Percentiles rank a stretch among this genome's conserved stretches.
phyloP scores from a whole-genome alignment of 53 echinoderm and acorn worm species.

The Holothuria leucospilota region DNA sequence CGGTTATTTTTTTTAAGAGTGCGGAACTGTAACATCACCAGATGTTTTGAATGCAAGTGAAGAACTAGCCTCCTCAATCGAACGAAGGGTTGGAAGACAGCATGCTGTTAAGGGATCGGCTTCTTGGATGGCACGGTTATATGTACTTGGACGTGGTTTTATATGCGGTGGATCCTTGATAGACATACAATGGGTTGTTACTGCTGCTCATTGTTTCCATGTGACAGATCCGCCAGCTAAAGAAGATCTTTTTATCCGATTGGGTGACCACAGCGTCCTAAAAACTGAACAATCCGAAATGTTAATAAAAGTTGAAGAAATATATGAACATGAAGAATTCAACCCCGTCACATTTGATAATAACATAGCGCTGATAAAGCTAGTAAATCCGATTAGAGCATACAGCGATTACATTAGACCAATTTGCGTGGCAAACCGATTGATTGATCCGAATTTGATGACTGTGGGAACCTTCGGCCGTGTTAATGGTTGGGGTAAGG shows the following conservation, averaged over 20 bases:
- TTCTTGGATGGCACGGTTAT: conserved; percentile 82
- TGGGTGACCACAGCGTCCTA: conserved; percentile 77
- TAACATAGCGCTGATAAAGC: conserved; percentile 79
- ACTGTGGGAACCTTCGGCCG: conserved; percentile 38
- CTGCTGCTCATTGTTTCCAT: conserved; percentile 74
- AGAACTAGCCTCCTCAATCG: too few species aligned
- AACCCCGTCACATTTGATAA: conserved; percentile 39
- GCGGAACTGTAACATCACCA: too few species aligned
- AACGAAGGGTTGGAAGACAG: conserved; percentile 59
- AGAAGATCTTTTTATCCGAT: conserved; percentile 47
- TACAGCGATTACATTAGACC: conserved; percentile 77
- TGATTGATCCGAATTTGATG: conserved; percentile 35
- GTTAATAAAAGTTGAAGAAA: conserved; percentile 20
- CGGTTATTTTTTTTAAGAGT: too few species aligned
- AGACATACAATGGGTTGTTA: conserved; percentile 79
- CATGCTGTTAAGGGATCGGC: conserved; percentile 63
- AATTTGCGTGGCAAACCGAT: conserved; percentile 69
- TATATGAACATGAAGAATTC: conserved; percentile 64
- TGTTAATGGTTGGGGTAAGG: conserved; percentile 76
- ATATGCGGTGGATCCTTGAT: conserved; percentile 74
- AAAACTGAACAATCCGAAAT: conserved; percentile 56
- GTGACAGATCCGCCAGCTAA: not conserved
- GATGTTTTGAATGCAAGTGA: too few species aligned
- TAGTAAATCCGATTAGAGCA: conserved; percentile 42
- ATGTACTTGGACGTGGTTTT: not conserved